Evolutionary conservation across 2,113 vertebrate genomes (phyloP).

Genomic region (Seriola dumerili): DNA sequence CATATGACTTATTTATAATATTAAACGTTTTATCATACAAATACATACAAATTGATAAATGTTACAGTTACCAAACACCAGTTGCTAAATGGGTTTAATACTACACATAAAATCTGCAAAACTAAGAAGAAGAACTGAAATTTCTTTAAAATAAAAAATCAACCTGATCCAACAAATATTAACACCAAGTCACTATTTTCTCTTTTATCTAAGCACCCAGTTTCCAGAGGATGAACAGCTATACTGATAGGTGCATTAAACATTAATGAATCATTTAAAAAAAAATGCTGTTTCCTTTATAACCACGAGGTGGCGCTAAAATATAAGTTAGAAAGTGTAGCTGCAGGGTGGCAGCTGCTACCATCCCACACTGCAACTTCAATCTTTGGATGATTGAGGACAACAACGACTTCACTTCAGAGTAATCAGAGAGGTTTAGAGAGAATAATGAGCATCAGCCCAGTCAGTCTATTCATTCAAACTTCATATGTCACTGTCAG

Average conservation of each 20-base stretch:
- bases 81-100: not conserved
- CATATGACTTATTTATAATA: not conserved
- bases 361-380: conserved; percentile 14
- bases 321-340: not conserved
- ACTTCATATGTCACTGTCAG: too few relatives aligned
- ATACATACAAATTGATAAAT: not conserved
- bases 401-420: not conserved
- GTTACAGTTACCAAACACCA: too few relatives aligned
- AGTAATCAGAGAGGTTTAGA: not conserved
- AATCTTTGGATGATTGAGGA: not conserved
- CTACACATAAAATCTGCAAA: not conserved
- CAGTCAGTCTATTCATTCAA: not conserved
- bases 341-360: not conserved
- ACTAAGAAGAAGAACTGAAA: too few relatives aligned
- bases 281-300: not conserved
- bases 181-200: not conserved
- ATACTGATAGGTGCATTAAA: not conserved
- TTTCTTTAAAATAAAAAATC: not conserved
- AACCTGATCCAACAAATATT: not conserved
- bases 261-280: not conserved
- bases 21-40: not conserved
- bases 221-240: conserved; percentile 1
- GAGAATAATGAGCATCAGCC: not conserved
- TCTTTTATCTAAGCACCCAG: not conserved
- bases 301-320: conserved; percentile 63